These are phyloP conservation scores for Cryptus viduatorius DNA, from an alignment of 2,888 invertebrate species.

Conservation along the genomic window DNA sequence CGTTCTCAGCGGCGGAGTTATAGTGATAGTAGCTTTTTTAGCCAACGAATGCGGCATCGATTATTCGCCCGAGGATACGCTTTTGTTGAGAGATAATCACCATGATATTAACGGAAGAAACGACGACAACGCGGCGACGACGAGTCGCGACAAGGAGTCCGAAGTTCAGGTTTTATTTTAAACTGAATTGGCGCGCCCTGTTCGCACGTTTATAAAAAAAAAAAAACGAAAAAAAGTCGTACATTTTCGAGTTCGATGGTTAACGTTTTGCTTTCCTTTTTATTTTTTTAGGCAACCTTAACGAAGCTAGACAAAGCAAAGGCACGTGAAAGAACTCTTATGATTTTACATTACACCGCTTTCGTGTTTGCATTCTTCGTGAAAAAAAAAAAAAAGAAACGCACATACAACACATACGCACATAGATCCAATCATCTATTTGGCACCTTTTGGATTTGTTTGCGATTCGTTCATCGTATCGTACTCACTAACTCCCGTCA, in stretches of 20 bases:
- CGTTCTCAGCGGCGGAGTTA: constrained; percentile 87
- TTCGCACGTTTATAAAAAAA: constrained; percentile 5
- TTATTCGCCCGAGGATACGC: constrained; percentile 85
- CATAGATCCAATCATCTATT: constrained; percentile 19
- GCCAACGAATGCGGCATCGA: constrained; percentile 85
- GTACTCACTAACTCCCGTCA: background rate
- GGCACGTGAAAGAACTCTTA: constrained; percentile 86
- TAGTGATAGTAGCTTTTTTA: constrained; percentile 86
- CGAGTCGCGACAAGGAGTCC: constrained; percentile 77
- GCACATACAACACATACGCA: background rate
- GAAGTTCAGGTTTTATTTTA: constrained; percentile 80
- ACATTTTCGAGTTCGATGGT: constrained; percentile 32
- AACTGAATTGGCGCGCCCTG: constrained; percentile 6
- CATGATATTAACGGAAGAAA: constrained; percentile 72
- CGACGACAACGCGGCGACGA: constrained; percentile 58
- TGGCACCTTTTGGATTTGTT: constrained; percentile 31
- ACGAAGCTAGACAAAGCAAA: constrained; percentile 87
- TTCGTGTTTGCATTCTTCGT: constrained; percentile 31
- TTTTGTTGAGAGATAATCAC: constrained; percentile 81
- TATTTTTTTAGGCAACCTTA: constrained; percentile 87
- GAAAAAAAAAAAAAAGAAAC: background rate
- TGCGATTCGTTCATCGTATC: constrained; percentile 17
- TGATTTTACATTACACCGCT: constrained; percentile 76
- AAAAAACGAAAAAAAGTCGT: background rate
- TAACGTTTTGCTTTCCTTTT: constrained; percentile 74